Evolutionary conservation across 2,797 vertebrate genomes (phyloP).

Genomic region (Stomatorhinus walkeri): DNA sequence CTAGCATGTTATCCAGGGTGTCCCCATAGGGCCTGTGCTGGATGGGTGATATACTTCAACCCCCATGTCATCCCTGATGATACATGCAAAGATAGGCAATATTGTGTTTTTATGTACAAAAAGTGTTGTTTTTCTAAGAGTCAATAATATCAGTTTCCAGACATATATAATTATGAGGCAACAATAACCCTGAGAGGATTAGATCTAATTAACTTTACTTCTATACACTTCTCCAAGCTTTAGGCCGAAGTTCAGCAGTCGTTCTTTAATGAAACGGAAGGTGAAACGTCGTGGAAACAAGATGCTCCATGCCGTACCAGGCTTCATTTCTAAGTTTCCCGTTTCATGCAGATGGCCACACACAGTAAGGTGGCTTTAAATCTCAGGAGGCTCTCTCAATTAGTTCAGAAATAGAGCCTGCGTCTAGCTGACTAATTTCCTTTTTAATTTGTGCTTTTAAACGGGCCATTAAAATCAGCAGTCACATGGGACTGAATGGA

Average conservation of each 20-base stretch:
- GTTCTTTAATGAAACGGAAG: background rate
- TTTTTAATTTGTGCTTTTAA: slow-evolving; percentile 18
- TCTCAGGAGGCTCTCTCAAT: slow-evolving; percentile 5
- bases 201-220: background rate
- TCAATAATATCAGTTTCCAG: background rate
- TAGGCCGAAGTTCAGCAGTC: background rate
- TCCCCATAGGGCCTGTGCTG: background rate
- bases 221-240: background rate
- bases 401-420: slow-evolving; percentile 14
- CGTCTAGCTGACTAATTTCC: slow-evolving; percentile 18
- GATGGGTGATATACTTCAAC: background rate
- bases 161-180: background rate
- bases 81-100: background rate
- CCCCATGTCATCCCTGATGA: background rate
- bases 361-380: background rate
- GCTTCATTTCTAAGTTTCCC: background rate
- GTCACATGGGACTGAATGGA: slow-evolving; percentile 33
- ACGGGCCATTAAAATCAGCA: slow-evolving; percentile 28
- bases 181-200: background rate
- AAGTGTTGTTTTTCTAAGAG: background rate
- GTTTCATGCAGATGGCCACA: background rate
- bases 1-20: background rate
- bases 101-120: background rate
- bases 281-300: background rate
- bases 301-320: background rate